These are phyloP conservation scores for Caenorhabditis plicata DNA, from an alignment of 2,888 invertebrate species.

Conservation along the genomic window DNA sequence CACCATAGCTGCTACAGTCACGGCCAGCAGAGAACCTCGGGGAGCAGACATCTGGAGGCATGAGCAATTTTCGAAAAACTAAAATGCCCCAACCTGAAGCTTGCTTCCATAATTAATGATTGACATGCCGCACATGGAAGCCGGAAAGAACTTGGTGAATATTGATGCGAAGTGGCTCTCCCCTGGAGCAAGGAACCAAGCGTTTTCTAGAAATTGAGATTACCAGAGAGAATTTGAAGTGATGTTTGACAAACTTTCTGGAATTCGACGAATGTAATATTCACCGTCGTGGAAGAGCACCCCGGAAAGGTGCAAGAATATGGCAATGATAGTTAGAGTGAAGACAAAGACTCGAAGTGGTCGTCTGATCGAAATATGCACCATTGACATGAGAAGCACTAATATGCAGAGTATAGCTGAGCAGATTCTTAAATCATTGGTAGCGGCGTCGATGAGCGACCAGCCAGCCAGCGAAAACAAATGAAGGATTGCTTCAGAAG, in stretches of 20 bases:
- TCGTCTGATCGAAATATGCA: conserved; percentile 15
- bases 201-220: conserved; percentile 7
- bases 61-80: too few relatives aligned
- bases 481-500: conserved; percentile 29
- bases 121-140: conserved; percentile 23
- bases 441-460: conserved; percentile 27
- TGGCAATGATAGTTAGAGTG: conserved; percentile 23
- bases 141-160: conserved; percentile 26
- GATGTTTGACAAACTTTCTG: conserved; percentile 2
- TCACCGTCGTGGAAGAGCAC: conserved; percentile 29
- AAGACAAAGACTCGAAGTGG: conserved; percentile 19
- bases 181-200: conserved; percentile 16
- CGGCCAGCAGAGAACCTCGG: conserved; percentile 20
- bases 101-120: conserved; percentile 22
- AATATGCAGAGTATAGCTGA: conserved; percentile 22
- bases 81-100: conserved; percentile 22
- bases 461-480: conserved; percentile 14
- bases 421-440: conserved; percentile 25
- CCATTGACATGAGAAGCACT: conserved; percentile 10
- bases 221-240: neutral
- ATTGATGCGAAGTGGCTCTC: conserved; percentile 10
- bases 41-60: conserved; percentile 24
- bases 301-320: conserved; percentile 21
- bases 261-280: conserved; percentile 18
- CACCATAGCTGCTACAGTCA: conserved; percentile 10